A percentile compares a stretch with the other conserved stretches of the same genome.
Evolutionary conservation across 2,888 invertebrate genomes (phyloP).

Genomic region (Lasioglossum leucozonium): DNA sequence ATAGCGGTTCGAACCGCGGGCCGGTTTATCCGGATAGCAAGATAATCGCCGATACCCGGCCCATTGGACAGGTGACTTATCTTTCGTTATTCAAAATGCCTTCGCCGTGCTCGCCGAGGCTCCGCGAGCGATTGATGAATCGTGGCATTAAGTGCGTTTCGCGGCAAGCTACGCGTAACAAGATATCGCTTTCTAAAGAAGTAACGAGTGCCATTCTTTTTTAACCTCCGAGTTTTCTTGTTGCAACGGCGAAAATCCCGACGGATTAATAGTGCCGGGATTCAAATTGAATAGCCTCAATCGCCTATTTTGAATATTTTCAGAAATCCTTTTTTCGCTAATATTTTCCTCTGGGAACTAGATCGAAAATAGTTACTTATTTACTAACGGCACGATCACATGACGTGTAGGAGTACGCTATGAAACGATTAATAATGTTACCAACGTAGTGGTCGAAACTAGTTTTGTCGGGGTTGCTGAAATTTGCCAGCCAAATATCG

Average conservation of each 20-base stretch:
- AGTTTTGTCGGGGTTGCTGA: not conserved
- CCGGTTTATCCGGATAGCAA: slow-evolving; percentile 82
- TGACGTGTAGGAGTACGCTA: no score
- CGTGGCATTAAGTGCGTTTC: slow-evolving; percentile 52
- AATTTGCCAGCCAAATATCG: not conserved
- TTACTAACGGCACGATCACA: no score
- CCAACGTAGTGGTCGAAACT: no score
- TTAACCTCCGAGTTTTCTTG: not conserved
- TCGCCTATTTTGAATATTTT: not conserved
- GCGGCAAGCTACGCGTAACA: slow-evolving; percentile 41
- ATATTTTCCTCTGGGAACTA: no score
- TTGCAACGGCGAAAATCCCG: not conserved
- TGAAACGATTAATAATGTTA: no score
- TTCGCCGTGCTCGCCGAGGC: slow-evolving; percentile 25
- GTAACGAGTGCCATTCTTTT: slow-evolving; percentile 25
- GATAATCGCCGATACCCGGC: slow-evolving; percentile 76
- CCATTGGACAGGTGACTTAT: slow-evolving; percentile 82
- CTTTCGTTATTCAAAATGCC: slow-evolving; percentile 78
- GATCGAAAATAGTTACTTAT: no score
- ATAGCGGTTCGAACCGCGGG: slow-evolving; percentile 70
- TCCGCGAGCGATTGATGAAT: slow-evolving; percentile 62
- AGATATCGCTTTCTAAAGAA: slow-evolving; percentile 58
- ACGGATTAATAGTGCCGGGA: not conserved
- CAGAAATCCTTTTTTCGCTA: not conserved
- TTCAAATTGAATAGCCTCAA: not conserved